Percentiles rank a stretch among this genome's conserved stretches.
Conservation (phyloP, 64 coral and sea anemone genomes). For the Exaiptasia diaphana region DNA sequence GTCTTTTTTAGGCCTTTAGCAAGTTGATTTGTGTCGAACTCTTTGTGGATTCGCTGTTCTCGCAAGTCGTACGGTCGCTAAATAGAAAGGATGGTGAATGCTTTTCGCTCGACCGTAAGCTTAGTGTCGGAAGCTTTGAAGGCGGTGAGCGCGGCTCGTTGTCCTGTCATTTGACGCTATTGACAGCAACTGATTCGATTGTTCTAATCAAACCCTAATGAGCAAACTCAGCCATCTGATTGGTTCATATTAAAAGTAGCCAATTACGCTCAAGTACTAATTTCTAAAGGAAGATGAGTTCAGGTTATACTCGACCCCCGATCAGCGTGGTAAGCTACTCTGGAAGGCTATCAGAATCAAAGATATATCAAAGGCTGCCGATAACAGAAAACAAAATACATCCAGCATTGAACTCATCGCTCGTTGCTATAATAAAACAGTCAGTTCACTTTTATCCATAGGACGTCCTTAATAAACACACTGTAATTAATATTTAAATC, state of each 20-base stretch:
- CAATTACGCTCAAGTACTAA: slow-evolving; percentile 94
- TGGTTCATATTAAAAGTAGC: slow-evolving; percentile 88
- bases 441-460: neutral
- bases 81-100: slow-evolving; percentile 52
- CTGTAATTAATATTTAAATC: too few relatives aligned
- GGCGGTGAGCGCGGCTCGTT: slow-evolving; percentile 22
- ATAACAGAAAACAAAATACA: neutral
- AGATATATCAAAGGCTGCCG: neutral
- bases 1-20: slow-evolving; percentile 13
- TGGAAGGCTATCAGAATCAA: neutral
- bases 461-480: too few relatives aligned
- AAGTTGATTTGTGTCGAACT: neutral
- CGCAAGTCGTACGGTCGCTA: slow-evolving; percentile 11
- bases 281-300: slow-evolving; percentile 70
- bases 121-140: slow-evolving; percentile 52
- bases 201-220: slow-evolving; percentile 89
- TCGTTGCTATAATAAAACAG: neutral
- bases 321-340: slow-evolving; percentile 2
- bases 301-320: slow-evolving; percentile 30
- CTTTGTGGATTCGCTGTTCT: neutral
- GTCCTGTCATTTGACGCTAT: slow-evolving; percentile 66
- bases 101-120: slow-evolving; percentile 22
- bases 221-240: slow-evolving; percentile 53
- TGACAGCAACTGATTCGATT: slow-evolving; percentile 94
- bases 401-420: neutral